These are phyloP conservation scores for Mareca penelope DNA, from an alignment of 2,797 vertebrate species.

Conservation along the genomic window DNA sequence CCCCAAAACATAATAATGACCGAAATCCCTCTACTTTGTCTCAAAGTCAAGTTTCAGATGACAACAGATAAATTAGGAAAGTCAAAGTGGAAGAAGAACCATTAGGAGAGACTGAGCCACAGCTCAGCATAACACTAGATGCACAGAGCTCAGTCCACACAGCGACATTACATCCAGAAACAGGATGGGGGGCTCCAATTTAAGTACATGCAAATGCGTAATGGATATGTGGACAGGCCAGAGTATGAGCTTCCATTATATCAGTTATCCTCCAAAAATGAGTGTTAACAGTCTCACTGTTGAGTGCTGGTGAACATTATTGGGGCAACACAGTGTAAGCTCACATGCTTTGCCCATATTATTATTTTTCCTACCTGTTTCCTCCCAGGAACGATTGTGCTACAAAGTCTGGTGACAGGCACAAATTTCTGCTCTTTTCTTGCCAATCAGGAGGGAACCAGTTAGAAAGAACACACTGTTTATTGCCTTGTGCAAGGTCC, in stretches of 20 bases:
- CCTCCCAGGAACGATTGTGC: background rate
- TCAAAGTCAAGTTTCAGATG: background rate
- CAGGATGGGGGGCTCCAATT: background rate
- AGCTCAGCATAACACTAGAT: background rate
- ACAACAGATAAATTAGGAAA: background rate
- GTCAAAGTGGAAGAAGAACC: background rate
- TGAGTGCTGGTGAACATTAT: background rate
- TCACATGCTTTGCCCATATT: fast-evolving
- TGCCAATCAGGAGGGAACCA: constrained; percentile 24
- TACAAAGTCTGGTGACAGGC: background rate
- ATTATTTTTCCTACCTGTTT: background rate
- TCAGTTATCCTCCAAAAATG: background rate
- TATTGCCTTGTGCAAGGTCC: constrained; percentile 57
- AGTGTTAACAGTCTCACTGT: background rate
- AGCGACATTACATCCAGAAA: background rate
- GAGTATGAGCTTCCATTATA: background rate
- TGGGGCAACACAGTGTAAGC: background rate
- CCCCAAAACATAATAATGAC: background rate
- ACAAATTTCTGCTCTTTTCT: constrained; percentile 1
- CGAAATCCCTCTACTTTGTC: background rate
- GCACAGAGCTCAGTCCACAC: background rate
- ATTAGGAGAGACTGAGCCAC: background rate
- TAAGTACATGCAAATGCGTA: background rate
- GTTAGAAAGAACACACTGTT: constrained; percentile 18
- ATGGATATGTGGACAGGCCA: background rate